Base-by-base conservation (phyloP, 2,888 invertebrate genomes). In the Temnothorax rugatulus region DNA sequence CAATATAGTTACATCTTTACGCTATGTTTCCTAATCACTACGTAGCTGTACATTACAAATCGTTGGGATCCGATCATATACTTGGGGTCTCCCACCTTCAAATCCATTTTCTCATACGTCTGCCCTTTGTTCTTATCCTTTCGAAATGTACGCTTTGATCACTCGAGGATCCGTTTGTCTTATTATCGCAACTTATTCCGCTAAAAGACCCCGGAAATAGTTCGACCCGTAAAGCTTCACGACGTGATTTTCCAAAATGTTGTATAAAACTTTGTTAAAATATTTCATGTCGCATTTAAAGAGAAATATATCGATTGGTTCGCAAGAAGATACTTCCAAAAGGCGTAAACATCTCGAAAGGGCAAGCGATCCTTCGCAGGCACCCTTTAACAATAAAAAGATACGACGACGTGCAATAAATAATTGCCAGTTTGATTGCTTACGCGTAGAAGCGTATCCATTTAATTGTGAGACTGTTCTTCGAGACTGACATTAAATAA, bases 11-110 rank as follows among this genome's bases (percentile, higher is more conserved):
- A 90, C 86, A 87, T 71, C 86, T 86, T 82, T 89, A 90, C 79
- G 77, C 85, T 90, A 88, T 71, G 84, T 83, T 69, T 87, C 85
- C 85, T 83, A 88, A 85, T 76, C 85, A 66, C 86, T 90, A 88
- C 84, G 76, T 88, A 90, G 79, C 89, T 90, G 87, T 92, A 92
- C 91, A 90, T 91, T 92, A 91, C 87, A 92, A 90, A 89, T 89
- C 90, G 91, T 91, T 91, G 91, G 91, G 90, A 90, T 89, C 86
- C 90, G 90, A 92, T 91, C 87, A 84, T 61, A 84, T 44, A 86
- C 38, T 76, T 76, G 41, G 79, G 66, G 61, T 68, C 69, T 77
- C 52, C 21, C 41, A 68, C 25, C 15, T 25, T 47, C 54, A 59
- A 79, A 59, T 50, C 50, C 29, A 0, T 47, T 44, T 79, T 15